phyloP scores from a whole-genome alignment of 1,140 invertebrate species.

The Megathymus violae region DNA sequence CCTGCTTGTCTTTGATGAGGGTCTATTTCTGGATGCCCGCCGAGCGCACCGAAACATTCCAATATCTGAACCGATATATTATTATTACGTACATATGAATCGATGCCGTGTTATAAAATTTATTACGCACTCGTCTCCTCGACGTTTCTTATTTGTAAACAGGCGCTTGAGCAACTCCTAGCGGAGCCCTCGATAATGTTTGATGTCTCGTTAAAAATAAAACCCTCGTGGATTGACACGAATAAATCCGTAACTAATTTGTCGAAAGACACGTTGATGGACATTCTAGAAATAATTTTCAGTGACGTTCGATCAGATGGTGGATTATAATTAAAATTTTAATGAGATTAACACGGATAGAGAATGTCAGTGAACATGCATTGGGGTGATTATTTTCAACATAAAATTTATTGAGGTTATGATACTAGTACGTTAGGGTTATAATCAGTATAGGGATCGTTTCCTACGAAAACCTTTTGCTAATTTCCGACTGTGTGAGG shows the following conservation, averaged over 20 bases:
- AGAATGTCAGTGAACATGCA: conserved; percentile 23
- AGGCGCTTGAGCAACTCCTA: conserved; percentile 71
- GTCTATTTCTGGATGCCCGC: conserved; percentile 79
- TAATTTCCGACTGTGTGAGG: conserved; percentile 39
- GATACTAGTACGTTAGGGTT: conserved; percentile 16
- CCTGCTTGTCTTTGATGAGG: conserved; percentile 83
- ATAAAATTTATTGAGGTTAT: neutral
- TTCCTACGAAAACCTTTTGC: conserved; percentile 18
- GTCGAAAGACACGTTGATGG: conserved; percentile 70
- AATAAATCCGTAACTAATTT: conserved; percentile 78
- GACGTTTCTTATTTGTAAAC: conserved; percentile 80
- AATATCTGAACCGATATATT: conserved; percentile 81
- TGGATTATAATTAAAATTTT: conserved; percentile 72
- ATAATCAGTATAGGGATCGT: conserved; percentile 5
- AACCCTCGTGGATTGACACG: conserved; percentile 72
- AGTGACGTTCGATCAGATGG: conserved; percentile 56
- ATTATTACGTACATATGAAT: conserved; percentile 82
- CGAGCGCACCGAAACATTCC: conserved; percentile 79
- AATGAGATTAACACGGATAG: conserved; percentile 62
- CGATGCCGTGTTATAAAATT: conserved; percentile 81
- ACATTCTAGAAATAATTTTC: conserved; percentile 73
- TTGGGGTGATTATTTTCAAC: conserved; percentile 39
- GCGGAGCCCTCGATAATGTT: conserved; percentile 73
- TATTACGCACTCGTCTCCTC: conserved; percentile 80
- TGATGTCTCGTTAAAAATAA: conserved; percentile 83